These are phyloP conservation scores for Tipula unca DNA, from an alignment of 2,888 invertebrate species.

Conservation along the genomic window DNA sequence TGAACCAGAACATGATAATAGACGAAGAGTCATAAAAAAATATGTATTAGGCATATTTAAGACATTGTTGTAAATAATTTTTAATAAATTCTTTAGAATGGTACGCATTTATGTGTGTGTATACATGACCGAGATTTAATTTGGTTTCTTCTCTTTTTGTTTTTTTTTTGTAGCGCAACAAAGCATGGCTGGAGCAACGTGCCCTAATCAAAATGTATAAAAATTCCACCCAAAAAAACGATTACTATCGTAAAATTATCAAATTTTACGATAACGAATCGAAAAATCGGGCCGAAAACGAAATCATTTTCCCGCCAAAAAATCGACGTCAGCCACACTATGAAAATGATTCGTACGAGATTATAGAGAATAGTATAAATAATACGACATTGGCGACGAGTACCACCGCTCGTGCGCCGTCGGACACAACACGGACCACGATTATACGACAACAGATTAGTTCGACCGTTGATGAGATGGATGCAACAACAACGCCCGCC, in stretches of 20 bases:
- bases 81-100: background rate
- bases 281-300: background rate
- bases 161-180: background rate
- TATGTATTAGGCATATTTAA: background rate
- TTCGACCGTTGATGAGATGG: background rate
- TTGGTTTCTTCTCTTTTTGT: background rate
- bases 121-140: background rate
- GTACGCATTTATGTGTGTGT: background rate
- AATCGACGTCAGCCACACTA: background rate
- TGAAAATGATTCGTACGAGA: background rate
- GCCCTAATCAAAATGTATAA: background rate
- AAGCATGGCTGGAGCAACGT: background rate
- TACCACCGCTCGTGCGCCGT: background rate
- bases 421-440: background rate
- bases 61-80: background rate
- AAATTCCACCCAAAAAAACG: background rate
- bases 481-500: background rate
- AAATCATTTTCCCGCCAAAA: background rate
- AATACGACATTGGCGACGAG: background rate
- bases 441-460: background rate
- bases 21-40: background rate
- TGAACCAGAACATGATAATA: conserved; percentile 14
- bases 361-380: background rate
- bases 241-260: background rate
- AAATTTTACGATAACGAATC: background rate